These are phyloP conservation scores for Engraulis encrasicolus DNA, from an alignment of 2,113 vertebrate species.

Conservation along the genomic window DNA sequence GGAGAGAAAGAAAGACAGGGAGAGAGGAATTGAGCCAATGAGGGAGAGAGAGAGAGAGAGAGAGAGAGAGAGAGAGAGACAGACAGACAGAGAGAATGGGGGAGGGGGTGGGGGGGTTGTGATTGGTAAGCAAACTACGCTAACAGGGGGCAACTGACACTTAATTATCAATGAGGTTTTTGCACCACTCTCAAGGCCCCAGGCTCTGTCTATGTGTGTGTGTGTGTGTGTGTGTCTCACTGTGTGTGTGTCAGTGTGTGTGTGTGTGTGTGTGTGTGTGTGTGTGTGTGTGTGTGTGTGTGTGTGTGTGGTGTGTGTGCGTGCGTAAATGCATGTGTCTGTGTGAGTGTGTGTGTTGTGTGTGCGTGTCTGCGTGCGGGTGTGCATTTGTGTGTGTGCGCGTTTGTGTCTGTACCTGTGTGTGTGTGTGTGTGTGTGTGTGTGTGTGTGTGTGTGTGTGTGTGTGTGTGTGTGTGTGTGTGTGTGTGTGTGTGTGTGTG, in stretches of 20 bases:
- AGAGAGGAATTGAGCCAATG: neutral
- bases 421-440: neutral
- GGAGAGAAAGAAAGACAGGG: slow-evolving; percentile 30
- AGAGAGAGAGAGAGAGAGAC: slow-evolving; percentile 28
- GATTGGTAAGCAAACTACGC: slow-evolving; percentile 83
- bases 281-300: neutral
- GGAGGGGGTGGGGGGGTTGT: slow-evolving; percentile 58
- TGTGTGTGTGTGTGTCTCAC: slow-evolving; percentile 20
- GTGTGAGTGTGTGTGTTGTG: slow-evolving; percentile 1
- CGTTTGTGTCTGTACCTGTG: too few relatives aligned
- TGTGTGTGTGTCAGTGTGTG: slow-evolving; percentile 13
- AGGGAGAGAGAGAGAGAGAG: slow-evolving; percentile 35
- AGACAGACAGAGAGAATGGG: neutral
- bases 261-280: neutral
- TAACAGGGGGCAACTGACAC: slow-evolving; percentile 81
- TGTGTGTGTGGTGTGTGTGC: slow-evolving; percentile 1
- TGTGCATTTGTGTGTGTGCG: neutral
- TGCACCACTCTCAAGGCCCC: slow-evolving; percentile 68
- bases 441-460: neutral
- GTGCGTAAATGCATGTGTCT: neutral
- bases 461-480: neutral
- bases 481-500: neutral
- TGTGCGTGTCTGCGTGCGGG: neutral
- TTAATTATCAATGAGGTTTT: slow-evolving; percentile 87
- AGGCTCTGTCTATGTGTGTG: slow-evolving; percentile 10